These are phyloP conservation scores for Choloepus hoffmanni DNA, from an alignment of 2,113 vertebrate species.

Conservation along the genomic window DNA sequence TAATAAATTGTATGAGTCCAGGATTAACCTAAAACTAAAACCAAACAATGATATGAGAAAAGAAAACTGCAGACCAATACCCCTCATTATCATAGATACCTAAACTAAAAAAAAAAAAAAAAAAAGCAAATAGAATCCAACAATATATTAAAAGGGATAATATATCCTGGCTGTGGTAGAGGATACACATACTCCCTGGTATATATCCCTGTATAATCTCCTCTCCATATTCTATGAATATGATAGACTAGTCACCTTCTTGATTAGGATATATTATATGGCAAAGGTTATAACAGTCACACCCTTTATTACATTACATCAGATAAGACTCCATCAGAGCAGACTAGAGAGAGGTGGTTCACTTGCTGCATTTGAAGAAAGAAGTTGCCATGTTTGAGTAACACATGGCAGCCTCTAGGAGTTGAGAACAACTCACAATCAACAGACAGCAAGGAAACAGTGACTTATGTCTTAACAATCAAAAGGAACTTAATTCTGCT, in stretches of 20 bases:
- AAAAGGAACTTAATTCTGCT: too few species aligned
- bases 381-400: accelerated
- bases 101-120: not conserved
- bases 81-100: not conserved
- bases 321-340: too few species aligned
- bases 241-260: not conserved
- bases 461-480: too few species aligned
- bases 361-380: not conserved
- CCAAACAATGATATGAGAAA: not conserved
- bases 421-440: not conserved
- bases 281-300: not conserved
- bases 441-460: not conserved
- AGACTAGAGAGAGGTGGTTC: not conserved
- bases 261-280: not conserved
- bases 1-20: not conserved
- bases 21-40: not conserved
- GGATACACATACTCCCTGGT: not conserved
- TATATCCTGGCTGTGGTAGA: not conserved
- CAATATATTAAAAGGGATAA: not conserved
- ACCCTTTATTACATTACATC: not conserved
- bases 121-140: not conserved
- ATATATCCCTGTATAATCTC: too few species aligned
- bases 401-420: too few species aligned
- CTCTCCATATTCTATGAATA: not conserved
- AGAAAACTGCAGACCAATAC: not conserved